phyloP scores from a whole-genome alignment of 2,888 invertebrate genomes.

The Acanthosoma haemorrhoidale region DNA sequence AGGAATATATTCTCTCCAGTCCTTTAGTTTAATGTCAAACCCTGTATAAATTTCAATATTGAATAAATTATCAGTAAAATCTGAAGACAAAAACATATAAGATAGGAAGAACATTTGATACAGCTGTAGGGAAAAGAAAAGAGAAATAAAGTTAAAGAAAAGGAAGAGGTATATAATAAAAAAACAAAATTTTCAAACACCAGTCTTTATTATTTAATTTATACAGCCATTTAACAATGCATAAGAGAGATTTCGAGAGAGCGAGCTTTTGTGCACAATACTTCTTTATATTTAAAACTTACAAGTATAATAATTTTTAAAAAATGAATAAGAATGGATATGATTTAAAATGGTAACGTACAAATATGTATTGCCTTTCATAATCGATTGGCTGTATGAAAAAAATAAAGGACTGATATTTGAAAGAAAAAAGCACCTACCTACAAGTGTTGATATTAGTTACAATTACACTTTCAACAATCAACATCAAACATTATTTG shows the following conservation, averaged over 20 bases:
- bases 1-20: slow-evolving; percentile 32
- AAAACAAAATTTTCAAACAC: slow-evolving; percentile 34
- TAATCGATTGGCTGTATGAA: slow-evolving; percentile 27
- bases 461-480: neutral
- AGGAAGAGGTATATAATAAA: neutral
- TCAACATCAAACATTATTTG: neutral
- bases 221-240: slow-evolving; percentile 29
- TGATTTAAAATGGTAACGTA: no score
- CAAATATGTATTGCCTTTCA: no score
- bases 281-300: neutral
- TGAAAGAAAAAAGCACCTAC: slow-evolving; percentile 15
- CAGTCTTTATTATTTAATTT: slow-evolving; percentile 36
- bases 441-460: no score
- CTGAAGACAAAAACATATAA: neutral
- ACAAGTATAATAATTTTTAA: neutral
- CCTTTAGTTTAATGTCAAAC: slow-evolving; percentile 36
- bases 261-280: neutral
- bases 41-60: slow-evolving; percentile 33
- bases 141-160: neutral
- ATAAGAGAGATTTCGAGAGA: neutral
- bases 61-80: neutral
- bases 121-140: neutral
- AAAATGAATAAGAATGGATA: neutral
- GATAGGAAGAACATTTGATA: neutral
- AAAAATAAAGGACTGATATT: slow-evolving; percentile 36